Percentiles rank a stretch among this genome's conserved stretches.
phyloP scores from a whole-genome alignment of 2,888 invertebrate genomes.

The Anagyrus pseudococci region DNA sequence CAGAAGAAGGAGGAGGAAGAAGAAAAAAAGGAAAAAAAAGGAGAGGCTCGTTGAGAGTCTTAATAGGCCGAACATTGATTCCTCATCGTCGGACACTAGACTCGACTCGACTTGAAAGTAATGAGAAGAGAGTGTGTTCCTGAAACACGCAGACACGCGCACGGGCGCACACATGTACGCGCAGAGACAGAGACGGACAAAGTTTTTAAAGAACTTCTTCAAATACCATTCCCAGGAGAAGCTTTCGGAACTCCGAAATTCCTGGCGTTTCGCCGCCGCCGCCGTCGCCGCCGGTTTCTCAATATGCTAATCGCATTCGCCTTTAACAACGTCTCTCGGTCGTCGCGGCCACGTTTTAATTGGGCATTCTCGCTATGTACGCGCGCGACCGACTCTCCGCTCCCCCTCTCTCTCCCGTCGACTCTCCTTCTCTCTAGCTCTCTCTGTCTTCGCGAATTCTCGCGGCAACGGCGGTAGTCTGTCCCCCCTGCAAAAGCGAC shows the following conservation, averaged over 20 bases:
- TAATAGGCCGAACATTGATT: not conserved
- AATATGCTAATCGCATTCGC: slow-evolving; percentile 38
- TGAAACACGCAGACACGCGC: slow-evolving; percentile 29
- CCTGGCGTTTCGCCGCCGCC: slow-evolving; percentile 11
- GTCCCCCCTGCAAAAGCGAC: not conserved
- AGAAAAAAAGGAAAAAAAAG: not conserved
- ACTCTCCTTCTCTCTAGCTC: not conserved
- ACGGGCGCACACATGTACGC: too few species aligned
- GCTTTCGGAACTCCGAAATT: slow-evolving; percentile 33
- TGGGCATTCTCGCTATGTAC: slow-evolving; percentile 36
- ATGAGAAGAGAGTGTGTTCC: slow-evolving; percentile 29
- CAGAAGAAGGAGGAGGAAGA: not conserved
- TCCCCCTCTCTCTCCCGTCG: not conserved
- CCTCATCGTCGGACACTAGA: not conserved
- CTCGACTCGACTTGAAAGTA: slow-evolving; percentile 23
- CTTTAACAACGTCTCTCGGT: slow-evolving; percentile 30
- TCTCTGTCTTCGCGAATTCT: not conserved
- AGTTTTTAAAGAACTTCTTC: slow-evolving; percentile 16
- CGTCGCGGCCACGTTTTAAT: slow-evolving; percentile 37
- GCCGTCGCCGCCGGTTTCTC: slow-evolving; percentile 17
- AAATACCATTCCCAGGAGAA: slow-evolving; percentile 39
- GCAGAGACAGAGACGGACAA: not conserved
- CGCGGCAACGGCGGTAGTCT: not conserved
- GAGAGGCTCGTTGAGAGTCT: not conserved
- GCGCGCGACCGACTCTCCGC: too few species aligned